Evolutionary conservation across 2,888 invertebrate genomes (phyloP), one percentile per base, ranked within the genome.

Genomic region (Leucania comma): DNA sequence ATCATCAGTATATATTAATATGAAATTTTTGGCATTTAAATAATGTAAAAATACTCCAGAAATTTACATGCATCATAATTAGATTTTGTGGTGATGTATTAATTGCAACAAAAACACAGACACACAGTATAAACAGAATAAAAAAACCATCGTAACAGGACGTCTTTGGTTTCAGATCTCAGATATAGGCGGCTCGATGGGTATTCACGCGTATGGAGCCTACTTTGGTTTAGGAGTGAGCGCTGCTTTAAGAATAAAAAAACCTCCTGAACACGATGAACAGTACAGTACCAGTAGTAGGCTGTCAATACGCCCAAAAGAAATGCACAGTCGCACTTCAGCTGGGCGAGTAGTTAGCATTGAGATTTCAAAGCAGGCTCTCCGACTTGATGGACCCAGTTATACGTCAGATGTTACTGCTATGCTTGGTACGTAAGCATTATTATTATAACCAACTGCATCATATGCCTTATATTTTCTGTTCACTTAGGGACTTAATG

Each of bases 161-260:
- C 4, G 2, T 4, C 10, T 38, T 59, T 56, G 71, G 12, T 92
- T 92, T 38, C 90, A 99, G 99, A 98, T 97, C 12, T 97, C 98
- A 62, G 99, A 99, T 91, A 97, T 98, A n/a, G 99, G 99, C 29
- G 99, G 98, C 63, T 99, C 99, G 5, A 99, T 99, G 91, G 98
- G 97, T 68, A 98, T 99, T 56, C 99, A 99, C 90, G 97, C 98
- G 0, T 99, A 99, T 89, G 99, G 99, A 1, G 99, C 99, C n/a
- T 99, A 99, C 92, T 99, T 99, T 90, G 99, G 99, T 10, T 95
- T 99, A 67, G 98, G 98, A 0, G 98, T 97, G 3, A 98, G 99
- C 81, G 96, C 97, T 79, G 97, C 98, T 54, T 91, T 98, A 65
- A 97, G 97, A 61, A 93, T 96, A 12, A 96, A 95, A 83, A 94